These are phyloP conservation scores for Helostoma temminkii DNA, from an alignment of 2,797 vertebrate genomes.

Conservation along the genomic window DNA sequence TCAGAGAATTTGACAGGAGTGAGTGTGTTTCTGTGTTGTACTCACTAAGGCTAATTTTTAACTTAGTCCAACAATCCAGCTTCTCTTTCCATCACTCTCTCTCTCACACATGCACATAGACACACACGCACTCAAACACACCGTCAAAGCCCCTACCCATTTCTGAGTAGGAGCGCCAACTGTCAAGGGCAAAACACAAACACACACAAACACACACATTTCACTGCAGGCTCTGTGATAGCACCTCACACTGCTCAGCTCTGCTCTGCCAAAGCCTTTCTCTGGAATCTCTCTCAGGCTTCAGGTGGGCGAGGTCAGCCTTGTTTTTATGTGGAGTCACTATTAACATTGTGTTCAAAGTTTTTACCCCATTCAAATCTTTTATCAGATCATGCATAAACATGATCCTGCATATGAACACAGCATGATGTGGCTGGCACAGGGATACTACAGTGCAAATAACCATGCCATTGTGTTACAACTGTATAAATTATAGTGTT, in stretches of 20 bases:
- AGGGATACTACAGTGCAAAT: neutral
- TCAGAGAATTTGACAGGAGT: conserved; percentile 10
- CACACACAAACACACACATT: conserved; percentile 24
- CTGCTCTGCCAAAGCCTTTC: conserved; percentile 41
- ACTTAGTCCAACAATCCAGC: conserved; percentile 28
- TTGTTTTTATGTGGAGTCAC: conserved; percentile 3
- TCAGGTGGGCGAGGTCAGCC: conserved; percentile 28
- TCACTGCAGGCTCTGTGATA: conserved; percentile 38
- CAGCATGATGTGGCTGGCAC: conserved; percentile 1
- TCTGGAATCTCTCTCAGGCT: conserved; percentile 38
- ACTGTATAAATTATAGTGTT: neutral
- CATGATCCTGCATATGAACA: neutral
- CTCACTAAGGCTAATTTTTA: conserved; percentile 40
- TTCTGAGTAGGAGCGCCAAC: conserved; percentile 27
- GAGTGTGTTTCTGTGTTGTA: conserved; percentile 21
- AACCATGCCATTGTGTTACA: neutral
- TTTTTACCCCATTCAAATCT: conserved; percentile 27
- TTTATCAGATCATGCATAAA: conserved; percentile 27
- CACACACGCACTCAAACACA: conserved; percentile 2
- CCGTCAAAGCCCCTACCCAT: conserved; percentile 20
- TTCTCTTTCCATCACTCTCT: conserved; percentile 6
- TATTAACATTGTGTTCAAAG: conserved; percentile 19
- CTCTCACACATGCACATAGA: neutral
- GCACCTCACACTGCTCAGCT: conserved; percentile 31
- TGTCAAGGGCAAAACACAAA: conserved; percentile 58